These are phyloP conservation scores for Drosophila busckii DNA, from an alignment of 1,140 invertebrate genomes.

Conservation along the genomic window DNA sequence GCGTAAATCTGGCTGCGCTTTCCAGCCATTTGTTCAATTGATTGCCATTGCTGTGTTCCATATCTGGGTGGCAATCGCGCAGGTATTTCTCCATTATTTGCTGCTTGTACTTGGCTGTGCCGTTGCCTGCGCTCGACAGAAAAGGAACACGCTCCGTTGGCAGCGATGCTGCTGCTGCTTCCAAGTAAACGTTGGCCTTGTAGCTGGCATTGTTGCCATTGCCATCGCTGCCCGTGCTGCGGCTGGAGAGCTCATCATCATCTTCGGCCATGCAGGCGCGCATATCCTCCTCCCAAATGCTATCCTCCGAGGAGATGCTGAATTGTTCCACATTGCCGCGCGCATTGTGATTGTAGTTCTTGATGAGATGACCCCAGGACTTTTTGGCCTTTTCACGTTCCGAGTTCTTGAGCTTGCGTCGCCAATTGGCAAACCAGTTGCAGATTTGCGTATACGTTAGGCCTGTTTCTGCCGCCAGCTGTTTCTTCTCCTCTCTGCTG, in stretches of 20 bases:
- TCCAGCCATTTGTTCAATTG: slow-evolving; percentile 84
- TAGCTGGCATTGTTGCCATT: slow-evolving; percentile 52
- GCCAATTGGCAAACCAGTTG: slow-evolving; percentile 89
- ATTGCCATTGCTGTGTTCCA: slow-evolving; percentile 26
- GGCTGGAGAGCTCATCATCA: slow-evolving; percentile 60
- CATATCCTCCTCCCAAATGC: slow-evolving; percentile 84
- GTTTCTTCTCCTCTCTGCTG: slow-evolving; percentile 85
- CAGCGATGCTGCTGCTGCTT: slow-evolving; percentile 17
- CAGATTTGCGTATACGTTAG: slow-evolving; percentile 87
- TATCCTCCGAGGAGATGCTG: slow-evolving; percentile 86
- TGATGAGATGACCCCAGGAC: slow-evolving; percentile 86
- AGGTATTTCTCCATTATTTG: slow-evolving; percentile 82
- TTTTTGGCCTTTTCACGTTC: slow-evolving; percentile 82
- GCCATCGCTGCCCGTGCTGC: slow-evolving; percentile 59
- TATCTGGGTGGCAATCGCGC: slow-evolving; percentile 45
- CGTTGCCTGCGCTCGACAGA: slow-evolving; percentile 25
- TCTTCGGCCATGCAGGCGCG: slow-evolving; percentile 35
- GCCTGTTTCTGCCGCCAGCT: slow-evolving; percentile 84
- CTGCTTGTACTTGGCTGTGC: slow-evolving; percentile 80
- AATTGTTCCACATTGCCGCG: slow-evolving; percentile 87
- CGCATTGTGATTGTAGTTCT: slow-evolving; percentile 85
- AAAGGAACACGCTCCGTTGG: slow-evolving; percentile 33
- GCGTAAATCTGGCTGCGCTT: slow-evolving; percentile 84
- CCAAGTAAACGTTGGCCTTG: slow-evolving; percentile 57
- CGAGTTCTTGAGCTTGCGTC: slow-evolving; percentile 85